A percentile compares a stretch with the other conserved stretches of the same genome.
Conservation (phyloP, 2,113 vertebrate species). For the Stercorarius parasiticus region DNA sequence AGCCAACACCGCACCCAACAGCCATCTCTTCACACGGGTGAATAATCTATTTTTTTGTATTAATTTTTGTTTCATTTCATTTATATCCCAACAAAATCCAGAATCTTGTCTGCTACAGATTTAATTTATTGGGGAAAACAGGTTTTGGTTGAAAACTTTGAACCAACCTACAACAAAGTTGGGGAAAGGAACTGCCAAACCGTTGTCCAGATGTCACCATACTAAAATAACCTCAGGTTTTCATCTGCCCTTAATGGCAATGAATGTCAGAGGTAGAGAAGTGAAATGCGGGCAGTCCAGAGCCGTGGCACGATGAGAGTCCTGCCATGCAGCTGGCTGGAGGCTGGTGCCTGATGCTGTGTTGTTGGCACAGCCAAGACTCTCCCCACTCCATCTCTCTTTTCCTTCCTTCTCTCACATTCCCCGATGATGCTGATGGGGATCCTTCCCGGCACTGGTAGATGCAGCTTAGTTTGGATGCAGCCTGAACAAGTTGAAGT, state of each 20-base stretch:
- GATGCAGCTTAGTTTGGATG: rapidly evolving
- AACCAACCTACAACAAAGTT: not conserved
- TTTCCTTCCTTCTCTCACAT: not conserved
- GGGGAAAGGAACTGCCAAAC: not conserved
- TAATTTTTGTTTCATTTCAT: not conserved
- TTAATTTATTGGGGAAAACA: not conserved
- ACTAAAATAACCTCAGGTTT: not conserved
- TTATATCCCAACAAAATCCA: not conserved
- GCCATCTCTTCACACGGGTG: not conserved
- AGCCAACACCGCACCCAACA: not conserved
- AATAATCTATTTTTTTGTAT: too few relatives aligned
- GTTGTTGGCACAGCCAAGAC: not conserved
- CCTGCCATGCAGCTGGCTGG: not conserved
- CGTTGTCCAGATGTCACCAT: not conserved
- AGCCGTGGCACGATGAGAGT: not conserved
- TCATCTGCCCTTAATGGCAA: not conserved
- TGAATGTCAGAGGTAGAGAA: not conserved
- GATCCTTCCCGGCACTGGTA: not conserved
- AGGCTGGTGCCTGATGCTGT: not conserved
- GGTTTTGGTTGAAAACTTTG: not conserved
- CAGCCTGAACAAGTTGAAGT: not conserved
- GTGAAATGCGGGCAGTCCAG: not conserved
- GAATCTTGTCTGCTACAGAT: not conserved
- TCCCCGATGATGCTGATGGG: not conserved
- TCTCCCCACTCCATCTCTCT: not conserved